A percentile compares a stretch with the other conserved stretches of the same genome.
These are phyloP conservation scores for Scarus forsteni DNA, from an alignment of 2,797 vertebrate genomes.

Conservation along the genomic window DNA sequence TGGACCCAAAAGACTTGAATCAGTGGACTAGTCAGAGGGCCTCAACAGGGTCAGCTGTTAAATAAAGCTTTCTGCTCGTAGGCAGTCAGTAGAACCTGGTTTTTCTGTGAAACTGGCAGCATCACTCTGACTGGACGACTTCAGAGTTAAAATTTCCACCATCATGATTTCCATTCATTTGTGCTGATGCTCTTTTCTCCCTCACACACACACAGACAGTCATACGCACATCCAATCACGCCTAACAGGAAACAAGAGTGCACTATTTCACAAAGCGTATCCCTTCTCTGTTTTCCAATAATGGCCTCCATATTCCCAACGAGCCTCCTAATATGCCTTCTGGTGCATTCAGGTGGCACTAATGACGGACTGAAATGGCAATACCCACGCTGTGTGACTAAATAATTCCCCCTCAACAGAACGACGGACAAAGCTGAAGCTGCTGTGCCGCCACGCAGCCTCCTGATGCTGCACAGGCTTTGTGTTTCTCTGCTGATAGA, in stretches of 20 bases:
- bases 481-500: slow-evolving; percentile 63
- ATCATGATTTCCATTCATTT: slow-evolving; percentile 42
- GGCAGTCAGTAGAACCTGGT: slow-evolving; percentile 17
- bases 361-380: slow-evolving; percentile 62
- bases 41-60: no score
- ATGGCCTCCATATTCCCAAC: slow-evolving; percentile 37
- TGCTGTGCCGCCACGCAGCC: slow-evolving; percentile 28
- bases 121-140: slow-evolving; percentile 28
- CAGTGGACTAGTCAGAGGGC: no score
- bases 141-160: slow-evolving; percentile 22
- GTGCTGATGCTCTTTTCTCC: not conserved
- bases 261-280: slow-evolving; percentile 42
- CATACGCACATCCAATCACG: slow-evolving; percentile 10
- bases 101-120: not conserved
- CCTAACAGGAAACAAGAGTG: slow-evolving; percentile 33
- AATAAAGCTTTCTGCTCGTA: slow-evolving; percentile 20
- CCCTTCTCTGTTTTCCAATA: slow-evolving; percentile 51
- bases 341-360: slow-evolving; percentile 64
- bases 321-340: slow-evolving; percentile 38
- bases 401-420: slow-evolving; percentile 44
- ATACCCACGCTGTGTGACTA: slow-evolving; percentile 33
- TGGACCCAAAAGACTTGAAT: no score
- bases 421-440: slow-evolving; percentile 36
- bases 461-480: slow-evolving; percentile 10
- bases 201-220: not conserved